Conservation (phyloP, 2,113 vertebrate genomes). For the Cyanoliseus patagonus region DNA sequence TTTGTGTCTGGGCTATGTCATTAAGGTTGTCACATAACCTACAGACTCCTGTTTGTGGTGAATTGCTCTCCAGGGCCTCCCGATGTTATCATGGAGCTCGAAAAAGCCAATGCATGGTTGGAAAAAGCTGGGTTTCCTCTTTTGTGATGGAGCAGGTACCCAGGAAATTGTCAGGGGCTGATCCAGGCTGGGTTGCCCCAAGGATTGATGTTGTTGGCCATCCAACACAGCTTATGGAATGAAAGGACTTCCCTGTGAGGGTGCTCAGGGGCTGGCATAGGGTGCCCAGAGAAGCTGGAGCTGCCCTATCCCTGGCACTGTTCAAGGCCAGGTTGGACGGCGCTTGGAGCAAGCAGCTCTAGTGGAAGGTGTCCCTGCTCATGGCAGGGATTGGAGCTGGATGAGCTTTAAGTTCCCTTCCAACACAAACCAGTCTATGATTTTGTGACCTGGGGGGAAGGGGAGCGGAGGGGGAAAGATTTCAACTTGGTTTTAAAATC, state of each 20-base stretch:
- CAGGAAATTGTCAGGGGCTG: not conserved
- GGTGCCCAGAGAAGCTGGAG: not conserved
- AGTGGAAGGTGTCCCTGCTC: not conserved
- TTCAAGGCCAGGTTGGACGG: not conserved
- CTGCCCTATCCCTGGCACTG: not conserved
- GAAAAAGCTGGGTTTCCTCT: not conserved
- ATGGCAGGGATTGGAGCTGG: not conserved
- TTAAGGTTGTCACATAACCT: not conserved
- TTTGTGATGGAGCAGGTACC: rapidly evolving
- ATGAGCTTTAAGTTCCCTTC: not conserved
- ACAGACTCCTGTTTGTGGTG: not conserved
- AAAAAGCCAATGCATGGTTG: not conserved
- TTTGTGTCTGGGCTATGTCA: not conserved
- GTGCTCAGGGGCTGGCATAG: not conserved
- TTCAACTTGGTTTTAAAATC: not conserved
- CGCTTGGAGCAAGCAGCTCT: not conserved
- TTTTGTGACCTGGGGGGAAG: not conserved
- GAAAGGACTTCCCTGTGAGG: not conserved
- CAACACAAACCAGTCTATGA: not conserved
- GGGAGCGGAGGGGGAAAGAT: not conserved
- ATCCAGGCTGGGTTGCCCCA: not conserved
- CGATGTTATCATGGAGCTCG: not conserved
- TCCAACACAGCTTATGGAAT: not conserved
- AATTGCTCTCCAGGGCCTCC: not conserved
- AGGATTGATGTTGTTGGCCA: not conserved